These are phyloP conservation scores for Biston betularia DNA, from an alignment of 2,888 invertebrate genomes.

Conservation along the genomic window DNA sequence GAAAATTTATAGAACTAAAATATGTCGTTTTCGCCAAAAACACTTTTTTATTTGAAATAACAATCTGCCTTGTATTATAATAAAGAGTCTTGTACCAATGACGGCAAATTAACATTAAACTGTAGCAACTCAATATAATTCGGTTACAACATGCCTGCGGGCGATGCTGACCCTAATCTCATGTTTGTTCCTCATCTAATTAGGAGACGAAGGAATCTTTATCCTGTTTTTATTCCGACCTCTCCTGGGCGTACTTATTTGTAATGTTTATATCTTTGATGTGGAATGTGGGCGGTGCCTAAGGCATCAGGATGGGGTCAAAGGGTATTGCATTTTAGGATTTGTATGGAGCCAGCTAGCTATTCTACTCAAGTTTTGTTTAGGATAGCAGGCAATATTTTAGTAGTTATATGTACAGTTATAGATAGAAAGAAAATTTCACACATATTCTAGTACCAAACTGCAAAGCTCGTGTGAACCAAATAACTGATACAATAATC, in stretches of 20 bases:
- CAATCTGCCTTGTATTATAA: slow-evolving; percentile 6
- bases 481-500: too few species aligned
- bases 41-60: neutral
- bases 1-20: neutral
- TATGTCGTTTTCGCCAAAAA: neutral
- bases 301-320: slow-evolving; percentile 8
- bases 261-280: slow-evolving; percentile 44
- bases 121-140: slow-evolving; percentile 58
- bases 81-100: slow-evolving; percentile 11
- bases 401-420: neutral
- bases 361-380: neutral
- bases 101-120: slow-evolving; percentile 58
- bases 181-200: slow-evolving; percentile 76
- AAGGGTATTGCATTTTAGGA: slow-evolving; percentile 14
- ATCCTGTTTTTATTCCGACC: slow-evolving; percentile 64
- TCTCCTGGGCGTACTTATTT: slow-evolving; percentile 56
- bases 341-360: neutral
- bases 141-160: slow-evolving; percentile 47
- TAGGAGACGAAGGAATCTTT: slow-evolving; percentile 65
- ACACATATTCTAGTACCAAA: too few species aligned
- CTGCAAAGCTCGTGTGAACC: too few species aligned
- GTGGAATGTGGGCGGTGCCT: slow-evolving; percentile 24
- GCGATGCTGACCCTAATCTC: slow-evolving; percentile 67
- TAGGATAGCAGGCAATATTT: slow-evolving; percentile 11
- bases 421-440: too few species aligned